Conservation (phyloP, 1,140 invertebrate species). For the Tribolium castaneum region DNA sequence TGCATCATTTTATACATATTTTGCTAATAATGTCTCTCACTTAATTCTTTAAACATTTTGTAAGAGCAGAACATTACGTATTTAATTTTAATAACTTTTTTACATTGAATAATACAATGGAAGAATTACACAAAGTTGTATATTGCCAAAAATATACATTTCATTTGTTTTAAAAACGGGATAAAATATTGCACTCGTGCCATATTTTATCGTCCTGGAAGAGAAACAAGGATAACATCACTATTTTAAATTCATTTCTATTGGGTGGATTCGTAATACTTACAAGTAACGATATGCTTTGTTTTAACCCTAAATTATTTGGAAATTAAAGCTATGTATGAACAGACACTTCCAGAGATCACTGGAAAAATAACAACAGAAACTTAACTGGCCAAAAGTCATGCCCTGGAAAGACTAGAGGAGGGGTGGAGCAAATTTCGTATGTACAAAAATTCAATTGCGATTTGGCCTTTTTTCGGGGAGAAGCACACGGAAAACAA, state of each 20-base stretch:
- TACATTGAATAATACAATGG: slow-evolving; percentile 59
- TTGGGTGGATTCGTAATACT: slow-evolving; percentile 44
- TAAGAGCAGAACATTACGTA: slow-evolving; percentile 58
- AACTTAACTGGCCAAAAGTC: slow-evolving; percentile 38
- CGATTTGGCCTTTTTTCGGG: slow-evolving; percentile 49
- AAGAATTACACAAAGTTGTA: slow-evolving; percentile 57
- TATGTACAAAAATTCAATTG: slow-evolving; percentile 52
- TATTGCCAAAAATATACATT: slow-evolving; percentile 59
- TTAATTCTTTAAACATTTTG: slow-evolving; percentile 44
- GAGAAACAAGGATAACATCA: slow-evolving; percentile 24
- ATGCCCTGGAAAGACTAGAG: slow-evolving; percentile 54
- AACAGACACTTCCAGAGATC: slow-evolving; percentile 35
- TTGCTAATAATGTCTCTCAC: slow-evolving; percentile 58
- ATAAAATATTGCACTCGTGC: slow-evolving; percentile 59
- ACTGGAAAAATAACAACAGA: slow-evolving; percentile 34
- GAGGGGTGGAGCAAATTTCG: slow-evolving; percentile 42
- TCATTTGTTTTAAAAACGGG: slow-evolving; percentile 40
- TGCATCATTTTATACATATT: slow-evolving; percentile 61
- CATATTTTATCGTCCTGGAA: slow-evolving; percentile 35
- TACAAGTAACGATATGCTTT: slow-evolving; percentile 56
- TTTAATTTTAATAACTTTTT: slow-evolving; percentile 56
- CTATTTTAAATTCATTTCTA: slow-evolving; percentile 41
- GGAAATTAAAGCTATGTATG: slow-evolving; percentile 27
- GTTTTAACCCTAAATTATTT: slow-evolving; percentile 39
- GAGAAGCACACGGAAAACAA: slow-evolving; percentile 50